Evolutionary conservation across 2,888 invertebrate species (phyloP), one percentile per base, ranked within the genome.

Genomic region (Merodon equestris): DNA sequence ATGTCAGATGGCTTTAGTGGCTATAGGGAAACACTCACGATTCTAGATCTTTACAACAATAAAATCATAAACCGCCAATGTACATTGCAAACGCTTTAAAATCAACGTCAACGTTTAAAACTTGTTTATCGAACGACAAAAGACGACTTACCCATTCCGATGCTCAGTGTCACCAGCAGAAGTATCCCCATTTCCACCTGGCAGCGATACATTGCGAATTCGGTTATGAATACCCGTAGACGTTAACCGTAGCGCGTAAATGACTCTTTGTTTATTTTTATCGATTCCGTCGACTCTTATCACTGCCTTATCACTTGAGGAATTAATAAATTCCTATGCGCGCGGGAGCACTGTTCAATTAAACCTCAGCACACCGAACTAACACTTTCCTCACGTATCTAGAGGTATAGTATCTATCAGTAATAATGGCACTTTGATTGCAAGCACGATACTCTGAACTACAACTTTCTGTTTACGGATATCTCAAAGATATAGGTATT

Each of bases 101-200:
- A n/a, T n/a, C n/a, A n/a, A 27, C 27, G 27, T 27, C 27, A 27
- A 27, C 27, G 27, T 7, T 2, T 7, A 7, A 27, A 27, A 27
- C 27, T 27, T 47, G 17, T 47, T 47, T 9, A 47, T 47, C 47
- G 17, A 53, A 42, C 12, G 36, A n/a, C 12, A 2, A 10, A 18
- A 40, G 14, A 51, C 17, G 18, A 76, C 76, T 73, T 44, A 77
- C 77, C 77, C 48, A 73, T 63, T 50, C 57, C 53, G 68, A 77
- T 47, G 44, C 34, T 27, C 47, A 77, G 27, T 53, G 73, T 51
- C 42, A 68, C 19, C 34, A 77, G 38, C 58, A 77, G 44, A 67
- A 73, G 10, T 68, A 73, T 42, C 58, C 53, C 57, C n/a, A 73
- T 44, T 3, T 70, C 63, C 75, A 53, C 47, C 15, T 54, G 2